Evolutionary conservation across 2,888 invertebrate genomes (phyloP).

Genomic region (Sialis fuliginosa): DNA sequence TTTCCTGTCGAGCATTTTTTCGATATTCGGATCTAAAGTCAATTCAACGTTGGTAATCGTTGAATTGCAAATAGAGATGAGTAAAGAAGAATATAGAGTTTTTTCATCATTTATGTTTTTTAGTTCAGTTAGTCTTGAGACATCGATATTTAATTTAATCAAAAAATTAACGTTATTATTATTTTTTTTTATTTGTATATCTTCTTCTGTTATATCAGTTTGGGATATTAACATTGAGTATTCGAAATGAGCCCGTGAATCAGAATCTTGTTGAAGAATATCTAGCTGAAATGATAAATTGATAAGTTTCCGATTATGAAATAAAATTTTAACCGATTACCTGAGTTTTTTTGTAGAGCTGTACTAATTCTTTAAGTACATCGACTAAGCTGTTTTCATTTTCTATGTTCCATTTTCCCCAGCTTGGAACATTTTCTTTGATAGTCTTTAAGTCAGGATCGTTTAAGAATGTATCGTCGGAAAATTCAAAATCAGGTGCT

Average conservation of each 20-base stretch:
- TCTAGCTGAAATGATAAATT: conserved; percentile 4
- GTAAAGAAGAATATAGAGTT: conserved; percentile 11
- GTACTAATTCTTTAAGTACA: conserved; percentile 42
- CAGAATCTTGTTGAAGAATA: conserved; percentile 27
- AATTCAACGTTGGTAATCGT: conserved; percentile 24
- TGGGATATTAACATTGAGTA: conserved; percentile 40
- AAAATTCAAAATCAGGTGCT: conserved; percentile 59
- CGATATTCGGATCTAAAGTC: conserved; percentile 29
- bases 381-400: conserved; percentile 37
- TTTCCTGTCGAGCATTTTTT: conserved; percentile 27
- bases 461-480: conserved; percentile 44
- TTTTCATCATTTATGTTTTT: neutral
- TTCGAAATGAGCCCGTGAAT: conserved; percentile 39
- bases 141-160: conserved; percentile 44
- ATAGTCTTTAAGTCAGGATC: conserved; percentile 36
- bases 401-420: conserved; percentile 43
- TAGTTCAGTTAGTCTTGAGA: conserved; percentile 37
- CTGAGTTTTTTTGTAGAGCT: conserved; percentile 44
- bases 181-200: conserved; percentile 49
- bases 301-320: neutral
- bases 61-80: conserved; percentile 12
- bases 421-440: conserved; percentile 34
- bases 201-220: conserved; percentile 31
- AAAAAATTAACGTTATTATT: conserved; percentile 38
- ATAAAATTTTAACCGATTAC: conserved; percentile 19